Conservation (phyloP, 2,888 invertebrate species). For the Spodoptera exigua region DNA sequence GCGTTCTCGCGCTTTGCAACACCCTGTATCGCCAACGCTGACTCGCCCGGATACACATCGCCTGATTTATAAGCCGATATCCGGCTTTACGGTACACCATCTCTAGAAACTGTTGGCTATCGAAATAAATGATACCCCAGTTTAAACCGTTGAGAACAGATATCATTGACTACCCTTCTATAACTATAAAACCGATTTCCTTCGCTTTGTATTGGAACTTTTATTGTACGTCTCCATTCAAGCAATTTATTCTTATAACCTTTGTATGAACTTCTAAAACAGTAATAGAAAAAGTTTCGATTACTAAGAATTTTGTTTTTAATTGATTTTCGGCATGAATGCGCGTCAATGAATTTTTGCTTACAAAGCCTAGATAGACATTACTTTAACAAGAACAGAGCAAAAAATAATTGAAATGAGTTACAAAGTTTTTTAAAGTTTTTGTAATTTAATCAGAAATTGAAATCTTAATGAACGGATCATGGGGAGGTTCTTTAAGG, state of each 20-base stretch:
- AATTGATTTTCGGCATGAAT: slow-evolving; percentile 24
- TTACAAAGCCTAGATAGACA: slow-evolving; percentile 34
- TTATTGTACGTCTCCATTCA: no score
- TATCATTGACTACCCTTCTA: slow-evolving; percentile 25
- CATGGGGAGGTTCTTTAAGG: slow-evolving; percentile 63
- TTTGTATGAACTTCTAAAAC: no score
- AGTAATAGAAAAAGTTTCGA: no score
- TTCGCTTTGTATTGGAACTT: neutral
- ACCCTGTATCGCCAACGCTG: slow-evolving; percentile 49
- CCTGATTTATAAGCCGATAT: slow-evolving; percentile 80
- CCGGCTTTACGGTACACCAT: slow-evolving; percentile 67
- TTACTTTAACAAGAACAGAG: slow-evolving; percentile 46
- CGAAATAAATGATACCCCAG: slow-evolving; percentile 60
- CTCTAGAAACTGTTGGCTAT: slow-evolving; percentile 55
- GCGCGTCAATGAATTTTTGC: slow-evolving; percentile 30
- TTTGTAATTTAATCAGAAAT: slow-evolving; percentile 66
- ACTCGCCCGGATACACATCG: slow-evolving; percentile 66
- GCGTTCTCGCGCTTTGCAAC: slow-evolving; percentile 29
- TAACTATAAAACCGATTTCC: slow-evolving; percentile 6
- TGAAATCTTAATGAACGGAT: slow-evolving; percentile 69
- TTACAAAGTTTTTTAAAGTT: slow-evolving; percentile 53
- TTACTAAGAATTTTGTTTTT: slow-evolving; percentile 2
- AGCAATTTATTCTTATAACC: no score
- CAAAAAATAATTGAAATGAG: slow-evolving; percentile 33
- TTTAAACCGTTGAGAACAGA: slow-evolving; percentile 43